Evolutionary conservation across 2,888 invertebrate species (phyloP), one percentile per base, ranked within the genome.

Genomic region (Atethmia centrago): DNA sequence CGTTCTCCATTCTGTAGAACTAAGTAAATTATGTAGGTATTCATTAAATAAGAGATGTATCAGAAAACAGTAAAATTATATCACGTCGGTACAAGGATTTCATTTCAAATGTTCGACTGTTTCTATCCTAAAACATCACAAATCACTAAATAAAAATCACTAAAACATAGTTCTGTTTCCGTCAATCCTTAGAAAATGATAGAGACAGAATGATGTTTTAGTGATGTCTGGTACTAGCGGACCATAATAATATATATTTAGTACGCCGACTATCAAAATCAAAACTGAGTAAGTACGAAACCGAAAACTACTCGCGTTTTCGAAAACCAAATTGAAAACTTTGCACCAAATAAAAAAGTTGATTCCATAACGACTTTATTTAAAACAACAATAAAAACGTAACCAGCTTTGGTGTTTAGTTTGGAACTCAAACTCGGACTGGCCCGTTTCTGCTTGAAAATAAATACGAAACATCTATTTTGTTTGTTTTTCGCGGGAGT

Each of bases 381-480:
- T 40, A 19, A 79, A 74, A 81, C 61, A 51, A 83, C 71, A 83
- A 71, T 55, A 45, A 55, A 74, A 83, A 83, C 55, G 31, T 55
- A 9, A 69, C 67, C 42, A 67, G 58, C 62, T 65, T 71, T 66
- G 73, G 84, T 69, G 47, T 69, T 61, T 83, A 74, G 83, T 81
- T 81, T 56, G 25, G 16, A 83, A 79, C 70, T 83, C 79, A 67
- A 79, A 79, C 80, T 83, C 58, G 36, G 59, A 62, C 71, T 45
- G 5, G 12, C n/a, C 25, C 12, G 40, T 68, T 65, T 69, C 31
- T 55, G 31, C 59, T 61, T 19, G n/a, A 53, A 74, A 81, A 83
- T 71, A 79, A 81, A 79, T 71, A 71, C 42, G 56, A 67, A 68
- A 61, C 28, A 58, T 67, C 31, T 56, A 71, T 74, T 79, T 77